phyloP scores from a whole-genome alignment of 2,797 vertebrate genomes.

The Liasis olivaceus region DNA sequence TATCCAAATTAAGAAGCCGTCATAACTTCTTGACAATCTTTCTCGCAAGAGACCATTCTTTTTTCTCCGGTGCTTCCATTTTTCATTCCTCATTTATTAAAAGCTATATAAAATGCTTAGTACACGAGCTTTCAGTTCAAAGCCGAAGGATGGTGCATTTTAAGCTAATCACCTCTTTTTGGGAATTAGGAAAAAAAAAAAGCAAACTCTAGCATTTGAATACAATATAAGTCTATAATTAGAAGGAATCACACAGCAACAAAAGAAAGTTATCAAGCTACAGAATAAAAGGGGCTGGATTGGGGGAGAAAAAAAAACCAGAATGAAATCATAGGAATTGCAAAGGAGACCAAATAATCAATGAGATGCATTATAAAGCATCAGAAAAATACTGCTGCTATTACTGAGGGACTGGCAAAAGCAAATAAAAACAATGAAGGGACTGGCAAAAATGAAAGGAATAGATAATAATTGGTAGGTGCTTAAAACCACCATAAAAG shows the following conservation, averaged over 20 bases:
- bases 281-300: slow-evolving; percentile 42
- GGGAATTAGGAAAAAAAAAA: slow-evolving; percentile 30
- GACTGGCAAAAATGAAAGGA: neutral
- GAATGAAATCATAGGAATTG: neutral
- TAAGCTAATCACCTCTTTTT: slow-evolving; percentile 46
- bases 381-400: neutral
- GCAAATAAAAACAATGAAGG: neutral
- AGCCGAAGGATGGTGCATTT: slow-evolving; percentile 65
- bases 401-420: neutral
- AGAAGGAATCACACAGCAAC: slow-evolving; percentile 47
- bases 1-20: slow-evolving; percentile 59
- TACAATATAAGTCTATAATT: slow-evolving; percentile 60
- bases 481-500: neutral
- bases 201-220: slow-evolving; percentile 51
- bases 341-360: neutral
- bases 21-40: slow-evolving; percentile 60
- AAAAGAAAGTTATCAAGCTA: slow-evolving; percentile 48
- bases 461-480: neutral
- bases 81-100: slow-evolving; percentile 66
- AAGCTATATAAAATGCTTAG: slow-evolving; percentile 55
- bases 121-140: slow-evolving; percentile 59
- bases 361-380: neutral
- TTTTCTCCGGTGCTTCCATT: slow-evolving; percentile 56
- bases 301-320: neutral
- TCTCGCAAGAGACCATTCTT: slow-evolving; percentile 53